phyloP scores from a whole-genome alignment of 2,888 invertebrate genomes.

The Unio delphinus region DNA sequence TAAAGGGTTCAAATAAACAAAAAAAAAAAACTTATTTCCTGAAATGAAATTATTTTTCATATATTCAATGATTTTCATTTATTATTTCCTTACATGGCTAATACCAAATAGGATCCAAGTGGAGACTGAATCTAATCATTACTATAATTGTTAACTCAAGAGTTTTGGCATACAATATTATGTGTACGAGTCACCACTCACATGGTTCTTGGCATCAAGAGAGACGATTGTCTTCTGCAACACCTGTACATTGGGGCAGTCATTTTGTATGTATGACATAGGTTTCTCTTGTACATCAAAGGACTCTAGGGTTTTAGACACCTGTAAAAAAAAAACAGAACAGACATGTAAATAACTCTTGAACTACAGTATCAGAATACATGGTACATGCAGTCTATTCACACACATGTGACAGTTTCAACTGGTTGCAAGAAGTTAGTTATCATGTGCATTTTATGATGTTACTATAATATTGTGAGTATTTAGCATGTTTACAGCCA shows the following conservation, averaged over 20 bases:
- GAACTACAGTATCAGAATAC: no score
- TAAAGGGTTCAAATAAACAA: no score
- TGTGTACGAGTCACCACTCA: conserved; percentile 24
- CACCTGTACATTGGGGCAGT: conserved; percentile 78
- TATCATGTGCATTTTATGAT: no score
- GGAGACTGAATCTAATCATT: neutral
- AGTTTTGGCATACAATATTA: neutral
- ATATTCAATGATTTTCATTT: neutral
- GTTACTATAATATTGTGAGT: no score
- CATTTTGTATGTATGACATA: conserved; percentile 63
- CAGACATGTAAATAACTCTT: neutral
- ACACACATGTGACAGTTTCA: no score
- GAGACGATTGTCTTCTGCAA: conserved; percentile 71
- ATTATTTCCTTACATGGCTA: neutral
- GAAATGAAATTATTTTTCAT: neutral
- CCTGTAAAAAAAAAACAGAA: conserved; percentile 68
- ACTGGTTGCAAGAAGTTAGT: no score
- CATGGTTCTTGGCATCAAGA: conserved; percentile 69
- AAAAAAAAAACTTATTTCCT: no score
- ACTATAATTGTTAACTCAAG: no score
- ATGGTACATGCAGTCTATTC: no score
- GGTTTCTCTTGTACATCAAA: conserved; percentile 89
- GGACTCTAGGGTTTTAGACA: conserved; percentile 86
- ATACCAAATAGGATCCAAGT: neutral
- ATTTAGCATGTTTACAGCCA: no score